Base-by-base conservation (phyloP, 2,888 invertebrate genomes). In the Thera britannica region DNA sequence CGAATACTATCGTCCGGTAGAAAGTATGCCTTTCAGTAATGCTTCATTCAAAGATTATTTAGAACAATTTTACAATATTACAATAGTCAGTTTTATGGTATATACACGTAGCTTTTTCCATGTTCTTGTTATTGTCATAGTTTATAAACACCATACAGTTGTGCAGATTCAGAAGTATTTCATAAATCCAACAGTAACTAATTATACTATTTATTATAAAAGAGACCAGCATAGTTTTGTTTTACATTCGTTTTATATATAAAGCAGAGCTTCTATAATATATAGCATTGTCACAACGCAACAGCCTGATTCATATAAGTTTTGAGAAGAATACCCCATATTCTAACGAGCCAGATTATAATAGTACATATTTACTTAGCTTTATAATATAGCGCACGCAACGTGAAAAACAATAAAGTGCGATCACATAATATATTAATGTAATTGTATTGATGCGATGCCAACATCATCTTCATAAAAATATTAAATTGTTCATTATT, bases 261-360 rank as follows among this genome's bases (percentile, higher is more conserved):
- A 58, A 67, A 67, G 67, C 58, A 54, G 58, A 67, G 62, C 67
- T 67, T 67, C 49, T 52, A 2, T 52, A 34, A 34, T 34, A 52
- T 34, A 51, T 52, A 34, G 7, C 34, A n/a, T 34, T 34, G 34
- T 52, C 9, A 52, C 34, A 52, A 52, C 12, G 34, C 34, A 52
- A 2, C 3, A 52, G 3, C 12, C 12, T 6, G 5, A 7, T 12
- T 5, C 51, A 7, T n/a, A 23, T 51, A 6, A 23, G 23, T 23
- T 23, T 23, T 23, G 23, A 23, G 23, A 23, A 23, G 23, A 23
- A 23, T 1, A 23, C 23, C 23, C 23, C 23, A 23, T 23, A 23
- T 23, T 23, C 23, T 23, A 23, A 23, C 23, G 23, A 23, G 23
- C 6, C 51, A 51, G 51, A 23, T 51, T 51, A 4, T 49, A 23